Base-by-base conservation (phyloP, 2,113 vertebrate species). In the Sinocyclocheilus anophthalmus region DNA sequence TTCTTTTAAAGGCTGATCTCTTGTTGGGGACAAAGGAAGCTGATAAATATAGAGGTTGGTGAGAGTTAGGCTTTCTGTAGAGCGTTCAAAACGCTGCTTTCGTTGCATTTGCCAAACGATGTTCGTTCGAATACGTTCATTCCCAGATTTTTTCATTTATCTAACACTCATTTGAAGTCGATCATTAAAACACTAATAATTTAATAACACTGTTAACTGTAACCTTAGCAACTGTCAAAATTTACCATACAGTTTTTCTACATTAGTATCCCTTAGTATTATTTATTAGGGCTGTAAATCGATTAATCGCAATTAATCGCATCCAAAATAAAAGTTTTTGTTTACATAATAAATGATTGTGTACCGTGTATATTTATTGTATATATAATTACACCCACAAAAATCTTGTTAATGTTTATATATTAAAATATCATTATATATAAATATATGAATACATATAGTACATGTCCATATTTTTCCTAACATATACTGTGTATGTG, bases 1-100 rank as follows among this genome's bases (percentile, higher is more conserved):
- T 75, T 75, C 22, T 75, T 75, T 75, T 24, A 75, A 75, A 48
- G 72, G 22, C 72, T 14, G 22, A 45, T 75, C 72, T 75, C 42
- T 24, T 48, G 5, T 39, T 18, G 18, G 39, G 37, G 42, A 76
- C 73, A 76, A 76, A 76, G 5, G 12, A 76, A 24, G 42, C n/a
- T 76, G 39, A 76, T 75, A 75, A 75, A 39, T 73, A 22, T 42
- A 73, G 37, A 73, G 70, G 70, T 42, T 10, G 20, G 7, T 70
- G 67, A 70, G 30, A 37, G 67, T 37, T 22, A 10, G 37, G 69
- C 4, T 42, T 72, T 39, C 20, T 72, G 69, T 12, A 6, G 18
- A 12, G 37, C 2, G 9, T 70, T 39, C 16, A 39, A 37, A 70
- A 18, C 2, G 16, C 30, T 4, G 33, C 33, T 70, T 70, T 20